Evolutionary conservation across 1,140 invertebrate species (phyloP).

Genomic region (Saccostrea glomerata): DNA sequence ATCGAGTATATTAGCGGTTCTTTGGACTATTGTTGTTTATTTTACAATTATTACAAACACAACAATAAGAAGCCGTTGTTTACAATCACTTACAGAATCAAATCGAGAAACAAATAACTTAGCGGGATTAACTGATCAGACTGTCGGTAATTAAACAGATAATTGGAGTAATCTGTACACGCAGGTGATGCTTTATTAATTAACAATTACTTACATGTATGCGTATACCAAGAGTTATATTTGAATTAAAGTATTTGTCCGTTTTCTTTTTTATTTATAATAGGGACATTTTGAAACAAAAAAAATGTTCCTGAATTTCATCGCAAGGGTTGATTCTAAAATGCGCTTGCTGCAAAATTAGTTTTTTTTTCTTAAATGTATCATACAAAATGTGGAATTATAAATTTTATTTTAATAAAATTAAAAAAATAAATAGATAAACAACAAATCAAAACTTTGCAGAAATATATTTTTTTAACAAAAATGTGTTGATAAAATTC

Average conservation of each 20-base stretch:
- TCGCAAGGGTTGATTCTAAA: not conserved
- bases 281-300: not conserved
- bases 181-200: not conserved
- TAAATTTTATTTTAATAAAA: too few species aligned
- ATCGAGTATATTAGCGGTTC: conserved; percentile 16
- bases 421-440: too few species aligned
- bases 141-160: not conserved
- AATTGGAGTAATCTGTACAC: not conserved
- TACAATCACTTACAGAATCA: not conserved
- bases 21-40: not conserved
- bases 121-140: not conserved
- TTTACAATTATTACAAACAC: conserved; percentile 13
- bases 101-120: not conserved
- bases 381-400: too few species aligned
- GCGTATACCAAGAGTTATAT: too few species aligned
- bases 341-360: too few species aligned
- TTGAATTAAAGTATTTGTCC: not conserved
- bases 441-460: too few species aligned
- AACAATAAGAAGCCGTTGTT: conserved; percentile 22
- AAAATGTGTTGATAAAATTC: not conserved
- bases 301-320: not conserved
- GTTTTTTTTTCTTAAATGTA: too few species aligned
- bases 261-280: not conserved
- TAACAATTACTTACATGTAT: not conserved
- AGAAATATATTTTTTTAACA: not conserved